phyloP scores from a whole-genome alignment of 2,888 invertebrate species.

The Catotricha subobsoleta region DNA sequence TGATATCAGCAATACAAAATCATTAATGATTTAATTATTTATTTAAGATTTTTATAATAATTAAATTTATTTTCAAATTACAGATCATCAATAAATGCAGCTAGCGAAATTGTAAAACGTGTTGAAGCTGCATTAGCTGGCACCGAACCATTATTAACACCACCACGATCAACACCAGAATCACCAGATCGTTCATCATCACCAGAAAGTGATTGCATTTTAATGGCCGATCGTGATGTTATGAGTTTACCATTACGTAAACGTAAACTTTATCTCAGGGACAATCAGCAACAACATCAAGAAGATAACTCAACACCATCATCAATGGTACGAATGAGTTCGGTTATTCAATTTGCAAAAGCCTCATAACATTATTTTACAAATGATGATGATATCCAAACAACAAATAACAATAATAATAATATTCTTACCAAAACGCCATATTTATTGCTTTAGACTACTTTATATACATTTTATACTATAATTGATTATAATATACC shows the following conservation, averaged over 20 bases:
- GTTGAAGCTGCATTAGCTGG: slow-evolving; percentile 45
- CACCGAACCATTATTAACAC: slow-evolving; percentile 33
- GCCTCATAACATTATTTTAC: slow-evolving; percentile 33
- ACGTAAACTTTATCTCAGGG: slow-evolving; percentile 56
- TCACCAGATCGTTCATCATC: slow-evolving; percentile 32
- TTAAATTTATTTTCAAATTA: slow-evolving; percentile 5
- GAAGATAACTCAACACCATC: slow-evolving; percentile 8
- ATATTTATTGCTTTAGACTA: neutral
- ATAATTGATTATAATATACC: too few relatives aligned
- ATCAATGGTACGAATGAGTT: slow-evolving; percentile 36
- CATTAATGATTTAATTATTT: neutral
- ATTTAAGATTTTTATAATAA: neutral
- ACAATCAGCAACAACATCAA: slow-evolving; percentile 29
- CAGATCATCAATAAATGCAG: slow-evolving; percentile 25
- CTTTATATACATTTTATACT: too few relatives aligned
- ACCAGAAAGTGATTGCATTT: slow-evolving; percentile 32
- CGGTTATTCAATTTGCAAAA: slow-evolving; percentile 74
- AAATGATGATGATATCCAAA: neutral
- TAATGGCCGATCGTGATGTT: slow-evolving; percentile 35
- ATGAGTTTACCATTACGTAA: slow-evolving; percentile 59
- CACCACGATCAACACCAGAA: slow-evolving; percentile 39
- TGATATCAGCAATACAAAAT: neutral
- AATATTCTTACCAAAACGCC: neutral
- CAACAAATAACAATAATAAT: neutral
- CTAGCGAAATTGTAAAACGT: slow-evolving; percentile 38